Conservation (phyloP, 2,888 invertebrate species). For the Lumbricus terrestris region DNA sequence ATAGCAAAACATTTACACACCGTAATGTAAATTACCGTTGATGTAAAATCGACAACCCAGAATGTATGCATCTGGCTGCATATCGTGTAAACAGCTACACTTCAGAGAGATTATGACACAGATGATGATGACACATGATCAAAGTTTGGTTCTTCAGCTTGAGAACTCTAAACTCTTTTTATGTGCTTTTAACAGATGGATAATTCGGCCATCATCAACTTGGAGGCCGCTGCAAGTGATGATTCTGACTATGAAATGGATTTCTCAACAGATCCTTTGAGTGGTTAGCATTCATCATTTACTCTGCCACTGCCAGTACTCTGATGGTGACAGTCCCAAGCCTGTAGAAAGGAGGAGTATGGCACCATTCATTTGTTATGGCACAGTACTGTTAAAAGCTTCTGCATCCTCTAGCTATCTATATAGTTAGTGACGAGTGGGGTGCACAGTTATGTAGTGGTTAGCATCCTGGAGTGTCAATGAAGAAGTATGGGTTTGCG, state of each 20-base stretch:
- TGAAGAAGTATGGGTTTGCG: too few relatives aligned
- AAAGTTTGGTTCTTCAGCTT: neutral
- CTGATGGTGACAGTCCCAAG: neutral
- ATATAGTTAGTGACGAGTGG: too few relatives aligned
- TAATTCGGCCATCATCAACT: neutral
- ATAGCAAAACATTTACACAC: too few relatives aligned
- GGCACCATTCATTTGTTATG: neutral
- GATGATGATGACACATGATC: neutral
- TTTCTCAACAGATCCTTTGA: constrained; percentile 11
- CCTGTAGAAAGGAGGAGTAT: neutral
- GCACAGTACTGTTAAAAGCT: neutral
- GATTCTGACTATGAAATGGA: constrained; percentile 16
- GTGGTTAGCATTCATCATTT: neutral
- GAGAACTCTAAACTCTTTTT: neutral
- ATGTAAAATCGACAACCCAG: too few relatives aligned
- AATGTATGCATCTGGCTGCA: too few relatives aligned
- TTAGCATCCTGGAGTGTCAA: too few relatives aligned
- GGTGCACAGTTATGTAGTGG: too few relatives aligned
- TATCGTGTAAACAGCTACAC: too few relatives aligned
- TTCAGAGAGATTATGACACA: too few relatives aligned
- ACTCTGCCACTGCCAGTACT: too few relatives aligned
- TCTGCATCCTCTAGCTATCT: neutral
- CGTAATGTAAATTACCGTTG: too few relatives aligned
- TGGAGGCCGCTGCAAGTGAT: constrained; percentile 6
- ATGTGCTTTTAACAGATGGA: constrained; percentile 16